These are phyloP conservation scores for Drosophila chauvacae DNA, from an alignment of 1,140 invertebrate genomes.

Conservation along the genomic window DNA sequence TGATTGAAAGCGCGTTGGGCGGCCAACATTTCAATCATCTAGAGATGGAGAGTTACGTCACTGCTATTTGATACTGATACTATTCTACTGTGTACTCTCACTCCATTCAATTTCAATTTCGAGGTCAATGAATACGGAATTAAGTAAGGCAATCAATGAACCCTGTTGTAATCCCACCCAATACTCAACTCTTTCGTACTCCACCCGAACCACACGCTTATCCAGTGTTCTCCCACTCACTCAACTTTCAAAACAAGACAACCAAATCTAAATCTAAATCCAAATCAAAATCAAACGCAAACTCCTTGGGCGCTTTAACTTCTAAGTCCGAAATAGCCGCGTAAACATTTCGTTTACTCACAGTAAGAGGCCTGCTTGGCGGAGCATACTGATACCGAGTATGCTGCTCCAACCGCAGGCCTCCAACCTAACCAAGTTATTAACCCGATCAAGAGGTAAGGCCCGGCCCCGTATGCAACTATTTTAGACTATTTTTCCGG, in stretches of 20 bases:
- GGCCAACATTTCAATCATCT: slow-evolving; percentile 46
- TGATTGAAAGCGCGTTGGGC: slow-evolving; percentile 55
- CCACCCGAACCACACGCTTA: slow-evolving; percentile 67
- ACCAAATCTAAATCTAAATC: slow-evolving; percentile 21
- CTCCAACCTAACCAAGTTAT: slow-evolving; percentile 10
- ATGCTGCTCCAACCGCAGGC: slow-evolving; percentile 54
- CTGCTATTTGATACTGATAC: slow-evolving; percentile 45
- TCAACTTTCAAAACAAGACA: slow-evolving; percentile 61
- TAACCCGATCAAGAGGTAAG: slow-evolving; percentile 63
- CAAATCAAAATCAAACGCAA: slow-evolving; percentile 12
- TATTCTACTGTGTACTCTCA: slow-evolving; percentile 13
- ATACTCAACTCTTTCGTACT: slow-evolving; percentile 54
- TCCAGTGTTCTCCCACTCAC: slow-evolving; percentile 83
- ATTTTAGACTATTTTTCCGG: slow-evolving; percentile 46
- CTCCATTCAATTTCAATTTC: slow-evolving; percentile 40
- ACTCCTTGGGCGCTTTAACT: slow-evolving; percentile 82
- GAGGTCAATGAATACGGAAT: slow-evolving; percentile 73
- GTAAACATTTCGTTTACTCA: slow-evolving; percentile 82
- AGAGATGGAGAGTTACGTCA: slow-evolving; percentile 49
- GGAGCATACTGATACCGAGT: slow-evolving; percentile 48
- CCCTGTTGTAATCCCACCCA: slow-evolving; percentile 58
- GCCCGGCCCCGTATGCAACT: slow-evolving; percentile 61
- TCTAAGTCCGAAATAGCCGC: slow-evolving; percentile 84
- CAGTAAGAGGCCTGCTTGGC: slow-evolving; percentile 47
- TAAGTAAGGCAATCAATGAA: slow-evolving; percentile 64